phyloP scores from a whole-genome alignment of 2,888 invertebrate genomes.

The Formica aserva region DNA sequence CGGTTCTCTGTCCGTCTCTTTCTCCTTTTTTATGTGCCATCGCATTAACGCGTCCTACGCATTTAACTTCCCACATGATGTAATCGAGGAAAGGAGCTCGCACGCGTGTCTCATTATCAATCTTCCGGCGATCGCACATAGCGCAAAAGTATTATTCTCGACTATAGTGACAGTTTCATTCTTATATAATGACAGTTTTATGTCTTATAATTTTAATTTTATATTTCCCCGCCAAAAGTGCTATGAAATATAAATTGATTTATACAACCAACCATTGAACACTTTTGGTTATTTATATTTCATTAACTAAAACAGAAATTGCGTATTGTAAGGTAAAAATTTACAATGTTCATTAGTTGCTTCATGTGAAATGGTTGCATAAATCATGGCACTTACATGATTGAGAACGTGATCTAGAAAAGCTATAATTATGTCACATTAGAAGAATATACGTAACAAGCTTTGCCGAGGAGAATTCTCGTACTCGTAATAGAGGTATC shows the following conservation, averaged over 20 bases:
- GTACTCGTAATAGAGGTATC: background rate
- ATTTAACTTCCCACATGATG: slow-evolving; percentile 73
- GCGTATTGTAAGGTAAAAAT: background rate
- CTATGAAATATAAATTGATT: background rate
- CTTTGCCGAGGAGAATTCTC: slow-evolving; percentile 2
- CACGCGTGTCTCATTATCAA: slow-evolving; percentile 33
- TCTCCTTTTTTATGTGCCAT: slow-evolving; percentile 55
- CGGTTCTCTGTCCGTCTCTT: slow-evolving; percentile 60
- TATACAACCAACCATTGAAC: background rate
- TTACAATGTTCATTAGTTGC: background rate
- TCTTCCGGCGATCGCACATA: slow-evolving; percentile 14
- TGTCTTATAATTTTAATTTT: background rate
- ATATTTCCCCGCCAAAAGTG: background rate
- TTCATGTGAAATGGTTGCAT: background rate
- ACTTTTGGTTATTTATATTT: background rate
- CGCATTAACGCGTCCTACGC: slow-evolving; percentile 74
- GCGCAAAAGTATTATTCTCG: background rate
- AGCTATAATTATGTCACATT: slow-evolving; percentile 26
- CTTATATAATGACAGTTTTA: background rate
- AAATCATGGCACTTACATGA: slow-evolving; percentile 7
- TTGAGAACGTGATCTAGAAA: slow-evolving; percentile 12
- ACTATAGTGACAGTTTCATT: background rate
- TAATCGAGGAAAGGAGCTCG: slow-evolving; percentile 65
- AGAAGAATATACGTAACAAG: slow-evolving; percentile 22
- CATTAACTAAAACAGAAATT: background rate